Base-by-base conservation (phyloP, 1,140 invertebrate species). In the Lysiphlebus fabarum region DNA sequence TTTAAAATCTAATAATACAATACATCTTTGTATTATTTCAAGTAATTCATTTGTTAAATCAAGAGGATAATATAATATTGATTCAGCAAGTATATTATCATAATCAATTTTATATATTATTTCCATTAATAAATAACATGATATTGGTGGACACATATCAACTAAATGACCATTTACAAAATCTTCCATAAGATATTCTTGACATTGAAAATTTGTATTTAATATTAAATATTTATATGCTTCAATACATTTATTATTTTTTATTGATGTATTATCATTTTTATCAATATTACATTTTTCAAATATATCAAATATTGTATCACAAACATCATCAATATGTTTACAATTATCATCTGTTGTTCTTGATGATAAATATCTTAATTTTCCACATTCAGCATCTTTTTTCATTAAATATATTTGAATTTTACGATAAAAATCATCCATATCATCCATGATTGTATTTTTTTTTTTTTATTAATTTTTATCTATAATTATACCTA, bases 171-270 rank as follows among this genome's bases (percentile, higher is more conserved):
- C 71, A 55, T 61, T 61, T 0, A 53, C 12, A 12, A 65, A 49
- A 48, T 78, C 75, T 17, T 79, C 69, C 1, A 51, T 48, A 3
- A 78, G 61, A 11, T 66, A 43, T 7, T 68, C 64, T 47, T 74
- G 70, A 8, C 61, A 67, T 5, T 63, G 61, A n/a, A 79, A 77
- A 56, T 67, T 67, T 1, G 77, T 78, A 36, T 79, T 79, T 0
- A 76, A 61, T 11, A 73, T 17, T 8, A 79, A 50, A 38, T 70
- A 75, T 40, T 71, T 74, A 10, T 65, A 76, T 7, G 48, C 49
- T 2, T 63, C 17, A 8, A 73, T 56, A 40, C 69, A 67, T 40
- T 48, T 60, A 26, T 45, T 8, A 56, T 65, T 62, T n/a, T 7
- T 65, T 47, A 6, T 60, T 12, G 5, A 62, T 7, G 53, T 58